Conservation (phyloP, 2,113 vertebrate species). For the Aramus guarauna region DNA sequence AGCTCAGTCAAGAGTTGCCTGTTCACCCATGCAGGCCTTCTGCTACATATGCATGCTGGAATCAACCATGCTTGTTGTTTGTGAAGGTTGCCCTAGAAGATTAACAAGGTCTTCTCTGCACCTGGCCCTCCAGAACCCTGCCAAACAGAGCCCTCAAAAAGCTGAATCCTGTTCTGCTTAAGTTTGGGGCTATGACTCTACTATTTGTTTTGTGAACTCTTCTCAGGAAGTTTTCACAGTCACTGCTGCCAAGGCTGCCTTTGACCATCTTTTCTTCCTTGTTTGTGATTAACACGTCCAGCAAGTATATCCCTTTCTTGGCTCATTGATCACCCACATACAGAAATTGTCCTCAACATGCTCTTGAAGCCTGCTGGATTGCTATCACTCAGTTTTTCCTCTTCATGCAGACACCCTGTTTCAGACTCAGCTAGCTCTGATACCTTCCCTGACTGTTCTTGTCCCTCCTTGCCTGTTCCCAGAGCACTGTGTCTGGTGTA, state of each 20-base stretch:
- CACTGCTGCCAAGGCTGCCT: background rate
- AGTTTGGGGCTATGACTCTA: background rate
- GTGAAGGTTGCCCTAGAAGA: background rate
- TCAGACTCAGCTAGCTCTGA: background rate
- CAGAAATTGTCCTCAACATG: background rate
- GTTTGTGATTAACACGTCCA: background rate
- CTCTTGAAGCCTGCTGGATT: background rate
- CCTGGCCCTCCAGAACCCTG: background rate
- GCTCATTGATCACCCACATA: background rate
- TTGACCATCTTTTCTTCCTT: background rate
- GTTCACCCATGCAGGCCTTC: background rate
- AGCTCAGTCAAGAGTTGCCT: background rate
- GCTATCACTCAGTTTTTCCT: background rate
- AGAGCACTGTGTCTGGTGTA: background rate
- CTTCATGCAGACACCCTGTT: background rate
- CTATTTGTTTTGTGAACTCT: background rate
- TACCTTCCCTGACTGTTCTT: background rate
- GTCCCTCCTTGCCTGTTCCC: background rate
- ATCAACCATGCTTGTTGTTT: background rate
- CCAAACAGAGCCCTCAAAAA: background rate
- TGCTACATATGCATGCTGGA: background rate
- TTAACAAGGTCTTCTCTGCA: background rate
- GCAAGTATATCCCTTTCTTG: background rate
- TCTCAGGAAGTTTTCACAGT: background rate
- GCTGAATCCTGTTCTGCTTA: background rate